Evolutionary conservation across 2,888 invertebrate genomes (phyloP), one percentile per base, ranked within the genome.

Genomic region (Calliphora vomitoria): DNA sequence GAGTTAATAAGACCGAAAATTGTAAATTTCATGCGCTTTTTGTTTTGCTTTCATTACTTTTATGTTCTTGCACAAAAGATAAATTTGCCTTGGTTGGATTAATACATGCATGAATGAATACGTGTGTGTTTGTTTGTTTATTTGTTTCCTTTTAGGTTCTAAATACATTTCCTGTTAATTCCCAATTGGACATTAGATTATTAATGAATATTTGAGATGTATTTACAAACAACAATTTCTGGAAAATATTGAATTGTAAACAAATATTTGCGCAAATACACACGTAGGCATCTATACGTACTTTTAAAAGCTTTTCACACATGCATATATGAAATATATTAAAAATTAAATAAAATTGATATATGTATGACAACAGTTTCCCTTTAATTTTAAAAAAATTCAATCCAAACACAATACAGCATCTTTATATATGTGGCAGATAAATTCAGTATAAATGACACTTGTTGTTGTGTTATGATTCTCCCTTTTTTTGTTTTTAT

Each of bases 71-170:
- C 18, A 18, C 18, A 41, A 64, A 41, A 18, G 18, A 41, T 60
- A 58, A 60, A 74, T n/a, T 10, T 60, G 4, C 11, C 10, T 31
- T 74, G 31, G 11, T 58, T 41, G 6, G 15, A 55, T 13, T 3
- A 72, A 15, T 15, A 1, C 53, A 68, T 53, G 38, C 44, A 66
- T 82, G 25, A 10, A 68, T 55, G 44, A 15, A 68, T 25, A 38
- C 1, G 10, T 58, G n/a, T 66, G 44, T 69, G 6, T 55, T 81
- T 71, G 6, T 55, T 81, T 71, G 62, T 50, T 86, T 82, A 66
- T 84, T 84, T 91, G 90, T 82, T 91, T 90, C 89, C 44, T 74
- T 60, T 60, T 41, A 88, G 91, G 88, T 91, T 91, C 89, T 20
- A 25, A 53, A 20, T 13, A 38, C 13, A 68, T 69, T 76, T 82